Evolutionary conservation across 1,140 invertebrate genomes (phyloP).

Genomic region (Bacillus rossius): DNA sequence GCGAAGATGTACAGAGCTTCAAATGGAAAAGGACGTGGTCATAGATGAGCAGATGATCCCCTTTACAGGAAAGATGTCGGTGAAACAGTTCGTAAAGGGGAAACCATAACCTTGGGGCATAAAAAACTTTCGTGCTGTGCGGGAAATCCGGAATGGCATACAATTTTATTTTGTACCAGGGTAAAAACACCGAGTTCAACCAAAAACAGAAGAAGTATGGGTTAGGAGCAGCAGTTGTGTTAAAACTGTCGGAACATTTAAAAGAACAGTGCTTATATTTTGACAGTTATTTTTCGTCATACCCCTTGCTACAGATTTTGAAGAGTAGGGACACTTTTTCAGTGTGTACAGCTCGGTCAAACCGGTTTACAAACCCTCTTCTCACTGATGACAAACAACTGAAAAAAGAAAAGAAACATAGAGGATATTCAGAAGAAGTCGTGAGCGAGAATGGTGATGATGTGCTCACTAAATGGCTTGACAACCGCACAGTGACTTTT

Average conservation of each 20-base stretch:
- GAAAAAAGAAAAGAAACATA: slow-evolving; percentile 27
- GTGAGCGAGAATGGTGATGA: slow-evolving; percentile 19
- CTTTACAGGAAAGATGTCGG: slow-evolving; percentile 4
- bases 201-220: slow-evolving; percentile 6
- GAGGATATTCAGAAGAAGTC: slow-evolving; percentile 8
- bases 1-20: not conserved
- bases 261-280: slow-evolving; percentile 21
- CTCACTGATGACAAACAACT: slow-evolving; percentile 35
- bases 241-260: slow-evolving; percentile 8
- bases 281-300: slow-evolving; percentile 34
- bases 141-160: slow-evolving; percentile 11
- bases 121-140: slow-evolving; percentile 6
- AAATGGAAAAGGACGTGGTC: slow-evolving; percentile 4
- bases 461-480: slow-evolving; percentile 39
- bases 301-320: slow-evolving; percentile 35
- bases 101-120: slow-evolving; percentile 12
- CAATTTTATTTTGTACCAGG: not conserved
- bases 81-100: slow-evolving; percentile 17
- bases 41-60: slow-evolving; percentile 8
- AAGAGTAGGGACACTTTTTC: slow-evolving; percentile 37
- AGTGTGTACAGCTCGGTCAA: slow-evolving; percentile 32
- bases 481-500: slow-evolving; percentile 37
- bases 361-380: slow-evolving; percentile 25
- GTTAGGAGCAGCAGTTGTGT: slow-evolving; percentile 16
- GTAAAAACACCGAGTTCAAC: not conserved